Percentiles rank a stretch among this genome's conserved stretches.
Evolutionary conservation across 2,888 invertebrate species (phyloP).

Genomic region (Spialia ferax): DNA sequence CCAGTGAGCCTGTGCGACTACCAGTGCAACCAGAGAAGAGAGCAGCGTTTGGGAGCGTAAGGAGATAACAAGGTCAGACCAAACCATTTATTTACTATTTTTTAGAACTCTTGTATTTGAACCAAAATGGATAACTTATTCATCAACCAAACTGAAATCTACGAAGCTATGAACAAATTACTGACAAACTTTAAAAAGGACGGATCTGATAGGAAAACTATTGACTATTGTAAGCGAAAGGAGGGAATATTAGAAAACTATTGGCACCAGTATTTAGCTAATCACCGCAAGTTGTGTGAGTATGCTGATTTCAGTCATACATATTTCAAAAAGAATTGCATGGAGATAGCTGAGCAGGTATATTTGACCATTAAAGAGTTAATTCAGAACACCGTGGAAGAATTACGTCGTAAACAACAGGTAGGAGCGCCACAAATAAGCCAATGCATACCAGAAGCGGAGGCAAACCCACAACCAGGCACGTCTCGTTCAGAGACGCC

Average conservation of each 20-base stretch:
- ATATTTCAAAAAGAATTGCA: not conserved
- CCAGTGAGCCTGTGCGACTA: too few relatives aligned
- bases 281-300: not conserved
- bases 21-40: too few relatives aligned
- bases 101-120: not conserved
- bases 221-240: slow-evolving; percentile 7
- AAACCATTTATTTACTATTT: slow-evolving; percentile 4
- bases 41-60: not conserved
- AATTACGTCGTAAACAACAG: not conserved
- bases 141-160: slow-evolving; percentile 4
- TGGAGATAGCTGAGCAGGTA: not conserved
- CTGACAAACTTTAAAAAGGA: slow-evolving; percentile 22
- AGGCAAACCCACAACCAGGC: not conserved
- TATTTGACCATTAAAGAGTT: not conserved
- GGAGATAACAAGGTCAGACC: slow-evolving; percentile 10
- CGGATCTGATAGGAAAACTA: not conserved
- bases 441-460: not conserved
- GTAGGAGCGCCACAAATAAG: not conserved
- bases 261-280: not conserved
- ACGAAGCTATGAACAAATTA: slow-evolving; percentile 8
- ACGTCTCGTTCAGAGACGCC: not conserved
- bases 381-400: not conserved
- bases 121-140: slow-evolving; percentile 13
- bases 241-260: not conserved
- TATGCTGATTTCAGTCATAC: not conserved